These are phyloP conservation scores for Cyanoliseus patagonus DNA, from an alignment of 2,113 vertebrate genomes.

Conservation along the genomic window DNA sequence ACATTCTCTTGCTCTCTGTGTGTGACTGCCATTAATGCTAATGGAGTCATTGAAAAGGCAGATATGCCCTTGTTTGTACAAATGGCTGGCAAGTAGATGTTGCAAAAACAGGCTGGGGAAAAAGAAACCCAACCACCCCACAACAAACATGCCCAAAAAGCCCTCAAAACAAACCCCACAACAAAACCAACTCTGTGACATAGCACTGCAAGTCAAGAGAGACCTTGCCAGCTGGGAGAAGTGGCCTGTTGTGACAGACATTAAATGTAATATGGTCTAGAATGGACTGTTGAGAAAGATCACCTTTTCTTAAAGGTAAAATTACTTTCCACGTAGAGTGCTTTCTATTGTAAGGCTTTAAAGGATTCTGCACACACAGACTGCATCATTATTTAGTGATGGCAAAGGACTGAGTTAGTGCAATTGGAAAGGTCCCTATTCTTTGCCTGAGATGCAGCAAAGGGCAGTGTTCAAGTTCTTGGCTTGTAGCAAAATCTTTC, in stretches of 20 bases:
- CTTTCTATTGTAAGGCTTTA: constrained; percentile 8
- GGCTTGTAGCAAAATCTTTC: constrained; percentile 22
- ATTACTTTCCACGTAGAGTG: constrained; percentile 1
- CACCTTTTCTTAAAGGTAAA: not conserved
- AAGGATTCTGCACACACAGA: not conserved
- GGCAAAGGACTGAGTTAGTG: not conserved
- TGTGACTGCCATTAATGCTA: constrained; percentile 27
- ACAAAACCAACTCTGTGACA: not conserved
- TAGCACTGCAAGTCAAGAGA: not conserved
- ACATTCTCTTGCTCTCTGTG: not conserved
- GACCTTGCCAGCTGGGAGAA: not conserved
- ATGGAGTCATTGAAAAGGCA: constrained; percentile 4
- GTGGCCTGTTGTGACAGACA: not conserved
- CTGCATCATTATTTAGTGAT: not conserved
- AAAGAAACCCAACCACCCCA: not conserved
- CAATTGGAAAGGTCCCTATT: not conserved
- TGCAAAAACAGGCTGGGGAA: not conserved
- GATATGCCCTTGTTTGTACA: not conserved
- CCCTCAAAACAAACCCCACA: not conserved
- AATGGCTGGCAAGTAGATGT: not conserved
- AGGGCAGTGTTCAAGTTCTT: not conserved
- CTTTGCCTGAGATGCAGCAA: constrained; percentile 7
- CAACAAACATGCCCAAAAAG: not conserved
- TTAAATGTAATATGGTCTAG: not conserved
- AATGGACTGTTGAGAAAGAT: not conserved